Base-by-base conservation (phyloP, 92 coral and sea anemone genomes). In the Palythoa heliodiscus region DNA sequence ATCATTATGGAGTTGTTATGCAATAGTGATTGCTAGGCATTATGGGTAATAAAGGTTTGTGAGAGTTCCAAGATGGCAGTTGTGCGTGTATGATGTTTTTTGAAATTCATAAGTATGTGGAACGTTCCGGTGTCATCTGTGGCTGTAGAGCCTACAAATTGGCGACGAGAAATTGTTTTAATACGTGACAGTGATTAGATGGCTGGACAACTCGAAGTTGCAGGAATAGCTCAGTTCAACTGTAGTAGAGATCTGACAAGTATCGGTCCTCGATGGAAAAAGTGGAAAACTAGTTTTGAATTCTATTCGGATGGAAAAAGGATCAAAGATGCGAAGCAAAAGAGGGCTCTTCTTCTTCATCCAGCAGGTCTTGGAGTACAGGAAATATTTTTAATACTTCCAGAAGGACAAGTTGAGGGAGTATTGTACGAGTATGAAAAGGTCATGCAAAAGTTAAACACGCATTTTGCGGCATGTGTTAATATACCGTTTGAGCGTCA, bases 401-500 rank as follows among this genome's bases (percentile, higher is more conserved):
- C 35, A 29, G 35, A 29, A 58, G n/a, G 13, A 16, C 3, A 13
- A 58, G n/a, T 58, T 58, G 64, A 58, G 64, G 64, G 3, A 11
- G 64, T 16, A 58, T n/a, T 58, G 64, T 3, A 58, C n/a, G 64
- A 58, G 64, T 58, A 58, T 3, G 7, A 58, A 55, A 76, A 76
- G 14, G 48, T 68, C 6, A 48, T 76, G 81, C 63, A 29, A 76
- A 53, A 76, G 81, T 54, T 76, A 9, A 48, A 76, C 67, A 11
- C 40, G 17, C 40, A 76, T 76, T 52, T 52, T 29, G 48, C 40
- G 20, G 24, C 81, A 76, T 19, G 67, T 52, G 68, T 53, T 52
- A 76, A 76, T 15, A 76, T 76, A 22, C 82, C 82, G n/a, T 76
- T 76, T 10, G 67, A 76, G 48, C 22, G 66, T 76, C 81, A 76